phyloP scores from a whole-genome alignment of 2,113 vertebrate species.

The Gobius niger region DNA sequence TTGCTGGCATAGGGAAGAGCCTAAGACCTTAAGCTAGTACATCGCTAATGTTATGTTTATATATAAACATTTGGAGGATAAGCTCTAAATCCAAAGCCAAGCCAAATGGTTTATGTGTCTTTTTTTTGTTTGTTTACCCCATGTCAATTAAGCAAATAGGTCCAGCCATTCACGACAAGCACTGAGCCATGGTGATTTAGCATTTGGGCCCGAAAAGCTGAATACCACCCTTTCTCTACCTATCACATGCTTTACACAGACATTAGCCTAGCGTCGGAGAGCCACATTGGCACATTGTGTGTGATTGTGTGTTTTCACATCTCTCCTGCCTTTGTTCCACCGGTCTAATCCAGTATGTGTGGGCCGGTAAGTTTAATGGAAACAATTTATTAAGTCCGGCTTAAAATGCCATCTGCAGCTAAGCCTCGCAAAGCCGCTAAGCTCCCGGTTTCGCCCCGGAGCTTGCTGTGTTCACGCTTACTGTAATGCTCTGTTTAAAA shows the following conservation, averaged over 20 bases:
- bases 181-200: constrained; percentile 41
- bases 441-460: constrained; percentile 77
- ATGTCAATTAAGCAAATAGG: constrained; percentile 72
- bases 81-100: constrained; percentile 67
- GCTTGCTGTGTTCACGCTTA: constrained; percentile 79
- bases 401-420: constrained; percentile 86
- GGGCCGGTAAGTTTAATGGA: constrained; percentile 85
- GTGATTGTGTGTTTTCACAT: constrained; percentile 25
- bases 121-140: constrained; percentile 71
- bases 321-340: constrained; percentile 75
- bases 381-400: constrained; percentile 86
- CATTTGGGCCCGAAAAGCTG: constrained; percentile 38
- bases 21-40: constrained; percentile 63
- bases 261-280: constrained; percentile 48
- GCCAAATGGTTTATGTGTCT: constrained; percentile 69
- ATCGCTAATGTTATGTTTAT: constrained; percentile 65
- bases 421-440: constrained; percentile 83
- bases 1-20: constrained; percentile 41
- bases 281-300: constrained; percentile 46
- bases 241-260: constrained; percentile 54
- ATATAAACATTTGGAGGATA: constrained; percentile 72
- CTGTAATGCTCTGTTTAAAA: constrained; percentile 85
- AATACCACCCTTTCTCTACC: constrained; percentile 47
- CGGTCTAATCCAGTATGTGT: constrained; percentile 81
- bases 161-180: constrained; percentile 58